These are phyloP conservation scores for Molothrus ater DNA, from an alignment of 2,797 vertebrate genomes.

Conservation along the genomic window DNA sequence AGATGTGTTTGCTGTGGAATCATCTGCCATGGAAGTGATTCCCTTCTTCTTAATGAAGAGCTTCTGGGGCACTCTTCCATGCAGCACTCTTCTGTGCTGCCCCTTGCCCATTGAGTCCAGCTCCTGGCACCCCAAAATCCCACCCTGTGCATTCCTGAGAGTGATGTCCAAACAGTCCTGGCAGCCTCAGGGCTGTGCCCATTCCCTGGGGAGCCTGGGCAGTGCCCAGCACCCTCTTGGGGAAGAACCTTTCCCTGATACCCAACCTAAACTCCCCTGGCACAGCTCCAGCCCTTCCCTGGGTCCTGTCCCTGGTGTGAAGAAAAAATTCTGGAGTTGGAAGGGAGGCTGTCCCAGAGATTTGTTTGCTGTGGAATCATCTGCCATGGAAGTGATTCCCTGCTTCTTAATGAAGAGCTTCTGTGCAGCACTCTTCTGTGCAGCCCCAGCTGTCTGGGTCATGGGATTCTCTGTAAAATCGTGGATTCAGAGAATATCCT, in stretches of 20 bases:
- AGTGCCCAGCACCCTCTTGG: neutral
- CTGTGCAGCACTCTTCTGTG: neutral
- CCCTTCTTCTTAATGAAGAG: neutral
- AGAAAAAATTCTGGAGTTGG: neutral
- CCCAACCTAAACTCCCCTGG: rapidly evolving
- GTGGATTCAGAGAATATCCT: no score
- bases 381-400: neutral
- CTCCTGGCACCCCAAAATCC: neutral
- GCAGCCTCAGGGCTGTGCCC: neutral
- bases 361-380: neutral
- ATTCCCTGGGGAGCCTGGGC: neutral
- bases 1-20: neutral
- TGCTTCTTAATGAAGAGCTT: neutral
- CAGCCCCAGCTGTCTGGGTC: no score
- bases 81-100: no score
- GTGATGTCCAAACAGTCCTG: rapidly evolving
- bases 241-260: neutral
- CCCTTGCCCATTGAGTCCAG: neutral
- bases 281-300: neutral
- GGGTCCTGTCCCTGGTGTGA: neutral
- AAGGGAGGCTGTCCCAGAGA: neutral
- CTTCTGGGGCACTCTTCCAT: neutral
- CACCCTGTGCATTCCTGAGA: neutral
- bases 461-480: no score
- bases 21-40: neutral